Base-by-base conservation (phyloP, 1,140 invertebrate species). In the Mercenaria mercenaria region DNA sequence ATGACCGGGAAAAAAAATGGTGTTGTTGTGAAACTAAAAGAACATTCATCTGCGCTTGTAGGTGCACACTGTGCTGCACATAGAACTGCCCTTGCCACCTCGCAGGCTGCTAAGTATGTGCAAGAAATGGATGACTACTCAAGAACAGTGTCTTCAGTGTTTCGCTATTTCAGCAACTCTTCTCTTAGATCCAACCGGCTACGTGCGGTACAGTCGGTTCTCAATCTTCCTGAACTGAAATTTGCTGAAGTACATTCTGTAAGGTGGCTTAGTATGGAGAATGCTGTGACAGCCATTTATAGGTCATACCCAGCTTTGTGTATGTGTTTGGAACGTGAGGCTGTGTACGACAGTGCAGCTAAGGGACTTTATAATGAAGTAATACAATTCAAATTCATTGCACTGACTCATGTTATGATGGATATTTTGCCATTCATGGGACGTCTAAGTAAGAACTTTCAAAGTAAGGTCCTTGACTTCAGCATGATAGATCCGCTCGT, bases 271-370 rank as follows among this genome's bases (percentile, higher is more conserved):
- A 81, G 79, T 43, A 81, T 61, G 50, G 79, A 59, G 15, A 23
- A n/a, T 37, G 79, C 52, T 59, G 79, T 37, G 18, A 37, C 2
- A 37, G 79, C 79, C 1, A 41, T 81, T 3, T 81, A 61, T 32
- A 37, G 79, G 2, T 23, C 79, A 23, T 81, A 81, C 79, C 79
- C 79, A 2, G 52, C 52, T 8, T 23, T 50, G 26, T 13, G 15
- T 20, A 67, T 84, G 81, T 67, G 59, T n/a, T 52, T 84, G 3
- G 81, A 84, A 72, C 39, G 39, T 18, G 81, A 84, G 18, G 81
- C 81, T 20, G 20, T 50, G n/a, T n/a, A 32, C 3, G 81, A 84
- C 29, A 37, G 2, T 26, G 41, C 61, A 29, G 81, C 81, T 18
- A 84, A 72, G 50, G 59, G 61, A 32, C 41, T 84, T 1, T 39